These are phyloP conservation scores for Forbesichthys agassizii DNA, from an alignment of 2,113 vertebrate genomes.

Conservation along the genomic window DNA sequence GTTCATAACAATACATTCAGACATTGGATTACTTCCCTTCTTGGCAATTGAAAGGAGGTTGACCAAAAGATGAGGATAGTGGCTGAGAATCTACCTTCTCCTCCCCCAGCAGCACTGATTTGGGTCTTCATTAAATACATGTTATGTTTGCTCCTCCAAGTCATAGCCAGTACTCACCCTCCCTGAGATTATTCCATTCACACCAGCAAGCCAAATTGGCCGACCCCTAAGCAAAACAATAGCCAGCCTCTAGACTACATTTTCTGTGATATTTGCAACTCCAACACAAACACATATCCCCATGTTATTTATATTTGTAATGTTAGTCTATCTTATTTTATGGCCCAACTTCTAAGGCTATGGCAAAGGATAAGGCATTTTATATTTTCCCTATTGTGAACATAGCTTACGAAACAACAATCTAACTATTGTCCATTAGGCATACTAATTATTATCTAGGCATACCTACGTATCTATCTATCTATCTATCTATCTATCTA, in stretches of 20 bases:
- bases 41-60: conserved; percentile 54
- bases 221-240: conserved; percentile 62
- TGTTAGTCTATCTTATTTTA: conserved; percentile 1
- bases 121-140: conserved; percentile 26
- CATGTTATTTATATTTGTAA: conserved; percentile 23
- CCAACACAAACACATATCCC: conserved; percentile 35
- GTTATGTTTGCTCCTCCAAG: conserved; percentile 42
- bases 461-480: no score
- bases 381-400: no score
- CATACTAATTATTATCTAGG: no score
- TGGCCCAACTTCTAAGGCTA: conserved; percentile 9
- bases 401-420: no score
- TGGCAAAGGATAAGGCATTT: background rate
- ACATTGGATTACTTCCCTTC: conserved; percentile 37
- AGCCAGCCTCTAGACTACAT: conserved; percentile 19
- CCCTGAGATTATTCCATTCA: conserved; percentile 65
- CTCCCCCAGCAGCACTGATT: conserved; percentile 13
- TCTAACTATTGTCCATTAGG: no score
- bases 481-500: no score
- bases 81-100: conserved; percentile 28
- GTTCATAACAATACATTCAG: conserved; percentile 61
- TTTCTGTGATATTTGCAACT: conserved; percentile 45
- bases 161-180: conserved; percentile 59
- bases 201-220: conserved; percentile 39
- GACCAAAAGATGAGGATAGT: conserved; percentile 56